Conservation (phyloP, 2,888 invertebrate genomes). For the Saturnia japonica region DNA sequence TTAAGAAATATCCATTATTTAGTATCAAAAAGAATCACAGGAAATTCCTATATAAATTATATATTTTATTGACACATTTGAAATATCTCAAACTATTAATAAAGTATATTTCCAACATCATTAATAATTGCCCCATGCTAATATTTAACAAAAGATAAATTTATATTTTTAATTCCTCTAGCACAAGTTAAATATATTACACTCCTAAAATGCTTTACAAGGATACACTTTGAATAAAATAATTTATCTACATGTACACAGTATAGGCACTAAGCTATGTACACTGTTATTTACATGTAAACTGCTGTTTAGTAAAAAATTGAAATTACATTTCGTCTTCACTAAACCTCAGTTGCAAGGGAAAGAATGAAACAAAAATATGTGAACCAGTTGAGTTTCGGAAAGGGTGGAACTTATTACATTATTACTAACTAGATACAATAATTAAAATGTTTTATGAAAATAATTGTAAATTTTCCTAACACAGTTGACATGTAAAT, state of each 20-base stretch:
- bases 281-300: neutral
- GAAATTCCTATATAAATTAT: neutral
- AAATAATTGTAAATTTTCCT: neutral
- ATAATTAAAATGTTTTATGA: neutral
- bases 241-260: neutral
- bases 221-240: neutral
- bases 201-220: neutral
- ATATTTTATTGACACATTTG: neutral
- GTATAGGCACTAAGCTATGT: constrained; percentile 11
- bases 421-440: neutral
- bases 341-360: neutral
- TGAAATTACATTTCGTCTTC: neutral
- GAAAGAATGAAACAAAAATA: neutral
- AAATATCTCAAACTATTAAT: neutral
- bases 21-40: neutral
- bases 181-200: neutral
- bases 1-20: neutral
- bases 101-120: neutral
- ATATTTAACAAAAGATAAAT: neutral
- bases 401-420: neutral
- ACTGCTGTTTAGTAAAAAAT: neutral
- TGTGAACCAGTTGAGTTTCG: neutral
- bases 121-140: neutral
- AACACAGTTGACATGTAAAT: neutral
- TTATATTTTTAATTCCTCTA: constrained; percentile 1